A percentile compares a stretch with the other conserved stretches of the same genome.
Evolutionary conservation across 1,140 invertebrate species (phyloP).

Genomic region (Palaemon carinicauda): DNA sequence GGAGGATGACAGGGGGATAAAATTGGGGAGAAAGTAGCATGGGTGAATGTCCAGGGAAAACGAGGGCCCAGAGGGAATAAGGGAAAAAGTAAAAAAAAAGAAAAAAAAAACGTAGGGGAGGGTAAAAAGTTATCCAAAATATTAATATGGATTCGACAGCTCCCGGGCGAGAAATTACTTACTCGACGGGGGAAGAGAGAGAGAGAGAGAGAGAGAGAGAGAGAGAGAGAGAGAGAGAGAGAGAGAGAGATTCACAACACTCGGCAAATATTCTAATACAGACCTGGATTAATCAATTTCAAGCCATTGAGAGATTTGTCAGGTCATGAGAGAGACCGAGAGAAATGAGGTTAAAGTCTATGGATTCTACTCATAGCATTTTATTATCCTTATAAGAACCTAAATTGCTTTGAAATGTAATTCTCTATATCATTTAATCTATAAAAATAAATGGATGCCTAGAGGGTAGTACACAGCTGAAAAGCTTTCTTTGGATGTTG

Average conservation of each 20-base stretch:
- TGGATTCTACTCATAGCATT: no score
- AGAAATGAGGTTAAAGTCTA: background rate
- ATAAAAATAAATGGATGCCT: no score
- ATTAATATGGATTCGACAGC: constrained; percentile 22
- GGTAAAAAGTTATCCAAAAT: background rate
- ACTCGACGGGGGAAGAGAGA: background rate
- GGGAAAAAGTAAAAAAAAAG: background rate
- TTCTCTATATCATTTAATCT: no score
- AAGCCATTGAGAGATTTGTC: no score
- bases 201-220: background rate
- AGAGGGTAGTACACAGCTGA: no score
- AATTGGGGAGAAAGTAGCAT: background rate
- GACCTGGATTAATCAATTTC: no score
- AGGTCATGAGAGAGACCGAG: background rate
- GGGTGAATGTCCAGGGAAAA: background rate
- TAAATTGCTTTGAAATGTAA: no score
- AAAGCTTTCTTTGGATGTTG: no score
- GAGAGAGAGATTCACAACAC: no score
- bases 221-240: background rate
- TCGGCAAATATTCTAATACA: no score
- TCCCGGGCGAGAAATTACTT: constrained; percentile 11
- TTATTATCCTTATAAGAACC: no score
- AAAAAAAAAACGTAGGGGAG: no score
- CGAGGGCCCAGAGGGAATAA: background rate
- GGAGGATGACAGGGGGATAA: background rate